Base-by-base conservation (phyloP, 2,888 invertebrate genomes). In the Microlaimidae sp. region DNA sequence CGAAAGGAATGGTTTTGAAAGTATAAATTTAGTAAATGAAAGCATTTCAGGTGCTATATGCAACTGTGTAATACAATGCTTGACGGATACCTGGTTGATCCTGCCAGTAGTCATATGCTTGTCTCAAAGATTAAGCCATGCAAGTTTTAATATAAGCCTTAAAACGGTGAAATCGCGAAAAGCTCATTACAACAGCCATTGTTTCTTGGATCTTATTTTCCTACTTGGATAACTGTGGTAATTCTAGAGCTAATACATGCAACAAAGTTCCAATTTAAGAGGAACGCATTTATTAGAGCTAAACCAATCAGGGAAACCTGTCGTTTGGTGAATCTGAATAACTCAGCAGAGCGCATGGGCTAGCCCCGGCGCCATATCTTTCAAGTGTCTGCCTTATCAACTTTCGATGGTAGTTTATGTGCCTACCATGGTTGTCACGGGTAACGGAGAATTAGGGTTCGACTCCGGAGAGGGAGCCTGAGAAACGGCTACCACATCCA, bases 391-490 rank as follows among this genome's bases (percentile, higher is more conserved):
- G 78, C 77, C 78, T 75, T 78, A 78, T 79, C 78, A 78, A 77
- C 77, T 78, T 72, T 77, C 75, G 78, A 79, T 77, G 78, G 78
- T 78, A 78, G 76, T 75, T 74, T 77, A 75, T 74, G 73, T 71
- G 78, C 75, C 77, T 78, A 78, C 78, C 78, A 78, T 79, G 78
- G 78, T 78, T 73, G 55, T 64, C 61, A 80, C 78, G 78, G 77
- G 79, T 80, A 78, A 80, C 79, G 79, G 79, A 77, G 79, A 79
- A 80, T 80, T 76, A 79, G 79, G 79, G 79, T 80, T 80, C 78
- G 78, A 78, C 79, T 79, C 78, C 78, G 78, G 78, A 79, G 79
- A 79, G 78, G 77, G 77, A 78, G 78, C 78, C 77, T 78, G 78
- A 78, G 78, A 78, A 78, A 79, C 76, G 77, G 78, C 78, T 78